Evolutionary conservation across 2,888 invertebrate genomes (phyloP).

Genomic region (Tholera decimalis): DNA sequence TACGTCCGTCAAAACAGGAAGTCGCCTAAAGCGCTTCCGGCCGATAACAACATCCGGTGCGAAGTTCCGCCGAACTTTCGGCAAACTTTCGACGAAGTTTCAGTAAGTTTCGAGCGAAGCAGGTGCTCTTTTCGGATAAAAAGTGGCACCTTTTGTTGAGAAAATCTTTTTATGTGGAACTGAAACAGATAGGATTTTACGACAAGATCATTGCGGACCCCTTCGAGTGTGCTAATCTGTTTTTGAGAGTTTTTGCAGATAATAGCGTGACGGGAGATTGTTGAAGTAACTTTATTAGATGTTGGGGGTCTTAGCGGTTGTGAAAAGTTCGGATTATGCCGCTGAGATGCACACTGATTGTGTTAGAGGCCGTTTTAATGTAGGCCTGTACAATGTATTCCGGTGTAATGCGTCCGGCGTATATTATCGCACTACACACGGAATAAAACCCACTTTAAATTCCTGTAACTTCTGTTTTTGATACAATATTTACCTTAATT

Average conservation of each 20-base stretch:
- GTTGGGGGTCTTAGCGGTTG: constrained; percentile 37
- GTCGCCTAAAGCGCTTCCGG: constrained; percentile 91
- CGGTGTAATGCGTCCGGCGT: too few relatives aligned
- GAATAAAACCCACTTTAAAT: too few relatives aligned
- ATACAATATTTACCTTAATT: too few relatives aligned
- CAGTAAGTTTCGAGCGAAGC: constrained; percentile 77
- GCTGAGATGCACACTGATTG: constrained; percentile 39
- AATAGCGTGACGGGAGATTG: constrained; percentile 63
- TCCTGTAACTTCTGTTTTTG: too few relatives aligned
- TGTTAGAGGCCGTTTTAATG: constrained; percentile 18
- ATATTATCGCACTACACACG: too few relatives aligned
- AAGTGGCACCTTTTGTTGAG: constrained; percentile 82
- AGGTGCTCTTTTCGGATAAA: constrained; percentile 89
- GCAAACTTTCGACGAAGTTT: constrained; percentile 77
- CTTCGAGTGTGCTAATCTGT: constrained; percentile 67
- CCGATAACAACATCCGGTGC: constrained; percentile 90
- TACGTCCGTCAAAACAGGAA: constrained; percentile 89
- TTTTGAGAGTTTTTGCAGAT: constrained; percentile 66
- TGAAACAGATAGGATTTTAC: constrained; percentile 72
- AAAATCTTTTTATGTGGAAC: constrained; percentile 74
- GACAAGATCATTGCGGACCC: constrained; percentile 64
- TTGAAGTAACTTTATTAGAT: constrained; percentile 62
- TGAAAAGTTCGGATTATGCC: constrained; percentile 38
- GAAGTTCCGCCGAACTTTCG: constrained; percentile 73
- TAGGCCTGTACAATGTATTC: too few relatives aligned